Evolutionary conservation across 2,113 vertebrate genomes (phyloP).

Genomic region (Platycercus adscitus): DNA sequence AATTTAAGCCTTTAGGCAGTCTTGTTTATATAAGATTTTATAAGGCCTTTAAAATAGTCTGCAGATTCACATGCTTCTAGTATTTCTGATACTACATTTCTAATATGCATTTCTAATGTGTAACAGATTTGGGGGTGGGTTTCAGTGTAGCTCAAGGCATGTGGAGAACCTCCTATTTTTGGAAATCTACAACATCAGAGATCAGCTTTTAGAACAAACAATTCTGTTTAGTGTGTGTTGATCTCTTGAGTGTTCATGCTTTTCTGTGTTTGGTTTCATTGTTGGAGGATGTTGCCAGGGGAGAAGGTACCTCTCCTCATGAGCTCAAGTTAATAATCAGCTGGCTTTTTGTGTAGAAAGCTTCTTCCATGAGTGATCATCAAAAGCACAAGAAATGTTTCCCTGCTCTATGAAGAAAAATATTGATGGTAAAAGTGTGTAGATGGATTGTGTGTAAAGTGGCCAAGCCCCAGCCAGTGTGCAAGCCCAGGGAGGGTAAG

Average conservation of each 20-base stretch:
- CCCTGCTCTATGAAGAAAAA: neutral
- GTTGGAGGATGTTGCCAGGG: neutral
- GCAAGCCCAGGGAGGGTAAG: neutral
- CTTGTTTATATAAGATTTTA: neutral
- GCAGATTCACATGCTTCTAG: neutral
- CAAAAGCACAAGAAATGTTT: neutral
- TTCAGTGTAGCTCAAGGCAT: neutral
- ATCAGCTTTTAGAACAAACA: neutral
- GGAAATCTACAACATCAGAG: neutral
- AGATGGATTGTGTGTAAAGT: neutral
- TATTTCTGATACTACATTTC: neutral
- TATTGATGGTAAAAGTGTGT: neutral
- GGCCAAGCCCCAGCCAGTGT: neutral
- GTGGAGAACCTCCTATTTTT: neutral
- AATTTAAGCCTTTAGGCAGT: neutral
- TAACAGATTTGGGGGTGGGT: neutral
- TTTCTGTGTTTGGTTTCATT: neutral
- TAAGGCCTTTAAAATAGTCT: neutral
- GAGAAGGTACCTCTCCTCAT: neutral
- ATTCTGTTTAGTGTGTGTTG: neutral
- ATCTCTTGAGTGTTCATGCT: neutral
- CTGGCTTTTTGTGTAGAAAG: neutral
- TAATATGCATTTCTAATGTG: neutral
- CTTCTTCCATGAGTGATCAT: neutral
- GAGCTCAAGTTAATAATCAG: neutral